Evolutionary conservation across 1,140 invertebrate species (phyloP).

Genomic region (Drosophila guanche): DNA sequence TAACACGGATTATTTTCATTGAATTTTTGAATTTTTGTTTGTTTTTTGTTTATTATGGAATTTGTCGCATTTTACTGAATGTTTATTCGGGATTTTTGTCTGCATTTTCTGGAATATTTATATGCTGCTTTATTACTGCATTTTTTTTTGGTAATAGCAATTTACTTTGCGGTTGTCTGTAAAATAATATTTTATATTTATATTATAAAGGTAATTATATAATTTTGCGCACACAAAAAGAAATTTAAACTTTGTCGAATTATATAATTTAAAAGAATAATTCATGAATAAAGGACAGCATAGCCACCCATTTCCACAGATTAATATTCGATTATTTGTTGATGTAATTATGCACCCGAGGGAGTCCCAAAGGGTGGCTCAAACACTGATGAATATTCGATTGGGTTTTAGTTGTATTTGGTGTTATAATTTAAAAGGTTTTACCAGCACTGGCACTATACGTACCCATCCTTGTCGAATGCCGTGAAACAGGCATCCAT

Average conservation of each 20-base stretch:
- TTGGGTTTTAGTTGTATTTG: neutral
- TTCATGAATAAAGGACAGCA: too few species aligned
- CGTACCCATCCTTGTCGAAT: constrained; percentile 92
- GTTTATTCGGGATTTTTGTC: neutral
- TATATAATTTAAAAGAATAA: too few species aligned
- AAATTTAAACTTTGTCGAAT: too few species aligned
- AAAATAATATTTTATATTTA: constrained; percentile 6
- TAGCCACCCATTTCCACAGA: too few species aligned
- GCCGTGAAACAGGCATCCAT: constrained; percentile 95
- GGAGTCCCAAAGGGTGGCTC: too few species aligned
- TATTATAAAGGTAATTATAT: constrained; percentile 33
- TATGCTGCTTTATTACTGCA: neutral
- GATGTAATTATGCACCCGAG: neutral
- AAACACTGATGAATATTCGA: neutral
- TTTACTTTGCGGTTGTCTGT: constrained; percentile 29
- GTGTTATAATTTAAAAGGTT: neutral
- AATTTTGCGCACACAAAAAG: constrained; percentile 10
- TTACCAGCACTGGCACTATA: constrained; percentile 26
- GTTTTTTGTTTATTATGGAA: constrained; percentile 5
- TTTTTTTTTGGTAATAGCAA: constrained; percentile 22
- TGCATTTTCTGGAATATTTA: constrained; percentile 16
- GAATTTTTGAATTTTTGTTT: constrained; percentile 2
- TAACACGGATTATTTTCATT: too few species aligned
- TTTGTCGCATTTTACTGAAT: too few species aligned
- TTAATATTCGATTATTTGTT: constrained; percentile 6